These are phyloP conservation scores for Corapipo altera DNA, from an alignment of 2,113 vertebrate species.

Conservation along the genomic window DNA sequence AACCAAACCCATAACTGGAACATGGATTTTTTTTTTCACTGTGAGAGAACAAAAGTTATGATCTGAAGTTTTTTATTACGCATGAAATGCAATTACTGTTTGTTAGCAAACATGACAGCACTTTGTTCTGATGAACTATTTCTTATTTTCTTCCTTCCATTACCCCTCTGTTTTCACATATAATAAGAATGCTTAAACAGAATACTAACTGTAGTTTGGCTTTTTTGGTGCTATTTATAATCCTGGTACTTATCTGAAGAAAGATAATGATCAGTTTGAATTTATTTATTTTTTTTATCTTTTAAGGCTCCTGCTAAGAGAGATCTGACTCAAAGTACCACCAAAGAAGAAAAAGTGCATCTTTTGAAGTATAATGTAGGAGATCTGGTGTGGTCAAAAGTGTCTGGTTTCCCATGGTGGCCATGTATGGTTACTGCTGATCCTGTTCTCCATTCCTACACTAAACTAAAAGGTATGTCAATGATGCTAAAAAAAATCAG, in stretches of 20 bases:
- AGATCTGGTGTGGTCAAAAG: slow-evolving; percentile 95
- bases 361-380: slow-evolving; percentile 81
- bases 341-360: slow-evolving; percentile 69
- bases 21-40: background rate
- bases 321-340: slow-evolving; percentile 45
- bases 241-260: background rate
- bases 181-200: background rate
- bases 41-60: background rate
- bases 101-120: background rate
- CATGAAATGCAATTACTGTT: background rate
- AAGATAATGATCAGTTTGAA: background rate
- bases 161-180: background rate
- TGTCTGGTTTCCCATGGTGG: slow-evolving; percentile 97
- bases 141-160: background rate
- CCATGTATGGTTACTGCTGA: slow-evolving; percentile 96
- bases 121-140: background rate
- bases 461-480: slow-evolving; percentile 87
- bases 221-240: background rate
- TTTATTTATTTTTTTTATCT: background rate
- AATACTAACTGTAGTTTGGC: background rate
- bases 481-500: background rate
- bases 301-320: slow-evolving; percentile 67
- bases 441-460: slow-evolving; percentile 83
- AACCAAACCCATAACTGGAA: background rate
- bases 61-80: background rate